A percentile compares a stretch with the other conserved stretches of the same genome.
Conservation (phyloP, 2,113 vertebrate genomes). For the Haemorhous mexicanus region DNA sequence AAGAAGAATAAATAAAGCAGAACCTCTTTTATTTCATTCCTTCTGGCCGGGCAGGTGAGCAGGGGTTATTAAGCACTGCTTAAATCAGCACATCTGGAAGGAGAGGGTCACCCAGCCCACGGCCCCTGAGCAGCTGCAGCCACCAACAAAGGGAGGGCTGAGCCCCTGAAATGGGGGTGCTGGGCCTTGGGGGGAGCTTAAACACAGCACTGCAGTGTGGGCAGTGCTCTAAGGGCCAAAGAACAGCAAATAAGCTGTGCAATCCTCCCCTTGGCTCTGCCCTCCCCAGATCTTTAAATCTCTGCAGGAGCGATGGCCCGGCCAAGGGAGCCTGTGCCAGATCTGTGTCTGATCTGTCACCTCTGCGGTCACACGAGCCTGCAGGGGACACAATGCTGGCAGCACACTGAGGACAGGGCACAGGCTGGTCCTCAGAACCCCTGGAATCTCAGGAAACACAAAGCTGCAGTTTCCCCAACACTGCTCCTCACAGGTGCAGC, state of each 20-base stretch:
- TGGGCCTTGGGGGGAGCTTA: neutral
- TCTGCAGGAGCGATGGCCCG: fast-evolving
- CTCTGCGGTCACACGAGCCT: fast-evolving
- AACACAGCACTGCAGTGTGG: neutral
- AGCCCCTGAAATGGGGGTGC: neutral
- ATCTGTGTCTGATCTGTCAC: fast-evolving
- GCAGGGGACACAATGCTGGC: fast-evolving
- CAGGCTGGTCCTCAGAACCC: neutral
- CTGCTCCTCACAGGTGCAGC: neutral
- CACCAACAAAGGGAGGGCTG: neutral
- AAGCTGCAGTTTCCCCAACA: neutral
- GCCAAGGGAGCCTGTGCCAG: neutral
- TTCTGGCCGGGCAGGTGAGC: neutral
- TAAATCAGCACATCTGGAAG: neutral
- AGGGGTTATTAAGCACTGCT: neutral
- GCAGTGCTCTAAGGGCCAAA: neutral
- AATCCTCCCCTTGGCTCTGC: neutral
- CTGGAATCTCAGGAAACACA: fast-evolving
- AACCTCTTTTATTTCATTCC: slow-evolving; percentile 23
- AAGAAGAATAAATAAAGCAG: slow-evolving; percentile 64
- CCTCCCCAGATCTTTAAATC: neutral
- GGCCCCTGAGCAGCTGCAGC: neutral
- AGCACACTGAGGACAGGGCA: neutral
- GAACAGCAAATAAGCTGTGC: neutral
- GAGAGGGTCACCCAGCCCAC: neutral